Conservation (phyloP, 2,113 vertebrate genomes). For the Agapornis roseicollis region DNA sequence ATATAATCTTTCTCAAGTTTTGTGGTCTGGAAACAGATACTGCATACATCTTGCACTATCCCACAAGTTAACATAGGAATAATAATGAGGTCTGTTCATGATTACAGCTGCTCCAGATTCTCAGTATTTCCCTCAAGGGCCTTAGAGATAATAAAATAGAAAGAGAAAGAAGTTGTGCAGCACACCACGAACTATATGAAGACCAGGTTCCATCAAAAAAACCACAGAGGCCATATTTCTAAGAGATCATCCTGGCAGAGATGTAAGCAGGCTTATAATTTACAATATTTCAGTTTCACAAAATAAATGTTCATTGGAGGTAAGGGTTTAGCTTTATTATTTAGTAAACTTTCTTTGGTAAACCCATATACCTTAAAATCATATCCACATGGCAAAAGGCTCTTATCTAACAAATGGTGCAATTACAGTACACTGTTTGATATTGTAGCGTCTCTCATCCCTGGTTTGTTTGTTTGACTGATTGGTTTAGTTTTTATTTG, state of each 20-base stretch:
- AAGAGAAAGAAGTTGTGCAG: background rate
- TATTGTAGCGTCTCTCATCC: background rate
- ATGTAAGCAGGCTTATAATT: background rate
- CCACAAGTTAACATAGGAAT: background rate
- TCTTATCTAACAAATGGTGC: background rate
- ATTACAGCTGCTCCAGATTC: conserved; percentile 27
- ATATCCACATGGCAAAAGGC: background rate
- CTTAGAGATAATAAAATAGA: conserved; percentile 3
- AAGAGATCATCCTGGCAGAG: background rate
- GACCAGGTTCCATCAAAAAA: conserved; percentile 14
- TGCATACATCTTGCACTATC: background rate
- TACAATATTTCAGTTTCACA: background rate
- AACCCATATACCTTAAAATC: background rate
- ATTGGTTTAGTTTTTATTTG: background rate
- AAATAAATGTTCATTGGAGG: background rate
- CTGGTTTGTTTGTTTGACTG: background rate
- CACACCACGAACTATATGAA: background rate
- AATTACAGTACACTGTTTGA: background rate
- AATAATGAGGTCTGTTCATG: conserved; percentile 13
- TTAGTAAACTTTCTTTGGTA: background rate
- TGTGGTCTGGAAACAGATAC: conserved; percentile 21
- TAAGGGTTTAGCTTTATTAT: background rate
- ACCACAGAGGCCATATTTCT: background rate
- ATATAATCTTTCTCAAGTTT: background rate
- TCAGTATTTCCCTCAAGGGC: background rate